Evolutionary conservation across 92 coral and sea anemone genomes (phyloP).

Genomic region (Epizoanthus ramosus): DNA sequence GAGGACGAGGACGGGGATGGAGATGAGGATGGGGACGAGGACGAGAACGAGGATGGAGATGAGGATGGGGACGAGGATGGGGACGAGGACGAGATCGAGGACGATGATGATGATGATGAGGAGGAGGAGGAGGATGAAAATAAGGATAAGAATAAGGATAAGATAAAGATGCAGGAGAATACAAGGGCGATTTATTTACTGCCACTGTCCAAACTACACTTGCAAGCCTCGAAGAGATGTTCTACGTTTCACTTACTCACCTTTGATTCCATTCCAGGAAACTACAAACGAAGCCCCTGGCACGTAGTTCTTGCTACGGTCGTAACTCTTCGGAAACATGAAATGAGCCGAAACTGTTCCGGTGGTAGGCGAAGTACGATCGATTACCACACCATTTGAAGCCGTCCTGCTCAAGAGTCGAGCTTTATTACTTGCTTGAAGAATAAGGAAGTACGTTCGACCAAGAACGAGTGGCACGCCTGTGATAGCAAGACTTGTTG

Average conservation of each 20-base stretch:
- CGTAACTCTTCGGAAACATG: conserved; percentile 81
- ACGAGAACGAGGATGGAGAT: no score
- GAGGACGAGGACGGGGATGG: no score
- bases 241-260: background rate
- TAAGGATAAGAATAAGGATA: no score
- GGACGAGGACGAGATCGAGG: no score
- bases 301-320: conserved; percentile 80
- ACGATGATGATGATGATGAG: no score
- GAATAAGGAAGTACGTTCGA: conserved; percentile 73
- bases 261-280: conserved; percentile 87
- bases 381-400: conserved; percentile 89
- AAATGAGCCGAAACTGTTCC: conserved; percentile 84
- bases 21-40: no score
- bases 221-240: no score
- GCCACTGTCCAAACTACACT: background rate
- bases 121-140: no score
- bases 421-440: conserved; percentile 71
- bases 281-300: conserved; percentile 77
- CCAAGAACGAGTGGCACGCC: conserved; percentile 67
- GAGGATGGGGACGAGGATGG: no score
- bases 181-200: background rate
- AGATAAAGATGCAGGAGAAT: no score
- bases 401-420: conserved; percentile 72
- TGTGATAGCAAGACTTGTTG: conserved; percentile 43
- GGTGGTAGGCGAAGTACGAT: conserved; percentile 83